Conservation (phyloP, 1,140 invertebrate species). For the Orchesella cincta region DNA sequence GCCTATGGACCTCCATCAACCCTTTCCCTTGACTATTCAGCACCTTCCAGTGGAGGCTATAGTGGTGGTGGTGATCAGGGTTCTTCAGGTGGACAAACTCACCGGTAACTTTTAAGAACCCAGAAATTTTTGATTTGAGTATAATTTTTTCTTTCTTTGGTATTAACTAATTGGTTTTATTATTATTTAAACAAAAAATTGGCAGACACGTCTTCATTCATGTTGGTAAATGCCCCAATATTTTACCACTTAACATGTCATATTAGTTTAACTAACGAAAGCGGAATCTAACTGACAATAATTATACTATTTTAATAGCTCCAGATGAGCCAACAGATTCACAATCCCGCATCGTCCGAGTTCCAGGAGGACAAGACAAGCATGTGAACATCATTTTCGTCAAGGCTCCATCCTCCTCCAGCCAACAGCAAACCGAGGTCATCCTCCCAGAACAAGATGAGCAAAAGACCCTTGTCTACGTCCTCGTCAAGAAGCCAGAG, state of each 20-base stretch:
- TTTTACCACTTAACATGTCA: too few species aligned
- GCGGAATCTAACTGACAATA: too few species aligned
- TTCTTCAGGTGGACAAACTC: neutral
- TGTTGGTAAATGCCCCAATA: too few species aligned
- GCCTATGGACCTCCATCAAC: conserved; percentile 10
- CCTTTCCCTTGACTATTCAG: neutral
- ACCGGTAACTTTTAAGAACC: neutral
- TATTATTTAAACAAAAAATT: too few species aligned
- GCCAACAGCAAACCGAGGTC: conserved; percentile 66
- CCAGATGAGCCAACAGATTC: conserved; percentile 60
- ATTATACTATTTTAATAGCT: too few species aligned
- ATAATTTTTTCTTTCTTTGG: neutral
- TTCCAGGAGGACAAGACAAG: conserved; percentile 68
- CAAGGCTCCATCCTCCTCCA: conserved; percentile 79
- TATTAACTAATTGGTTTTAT: neutral
- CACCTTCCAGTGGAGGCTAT: neutral
- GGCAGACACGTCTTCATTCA: conserved; percentile 81
- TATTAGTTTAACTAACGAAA: too few species aligned
- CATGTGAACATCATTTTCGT: conserved; percentile 89
- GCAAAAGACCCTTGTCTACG: conserved; percentile 84
- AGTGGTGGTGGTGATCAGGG: neutral
- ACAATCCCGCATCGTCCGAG: neutral
- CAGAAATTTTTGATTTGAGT: neutral
- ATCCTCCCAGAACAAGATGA: conserved; percentile 58
- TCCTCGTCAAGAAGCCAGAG: conserved; percentile 81